phyloP scores from a whole-genome alignment of 2,888 invertebrate genomes.

The Drosophila affinis region DNA sequence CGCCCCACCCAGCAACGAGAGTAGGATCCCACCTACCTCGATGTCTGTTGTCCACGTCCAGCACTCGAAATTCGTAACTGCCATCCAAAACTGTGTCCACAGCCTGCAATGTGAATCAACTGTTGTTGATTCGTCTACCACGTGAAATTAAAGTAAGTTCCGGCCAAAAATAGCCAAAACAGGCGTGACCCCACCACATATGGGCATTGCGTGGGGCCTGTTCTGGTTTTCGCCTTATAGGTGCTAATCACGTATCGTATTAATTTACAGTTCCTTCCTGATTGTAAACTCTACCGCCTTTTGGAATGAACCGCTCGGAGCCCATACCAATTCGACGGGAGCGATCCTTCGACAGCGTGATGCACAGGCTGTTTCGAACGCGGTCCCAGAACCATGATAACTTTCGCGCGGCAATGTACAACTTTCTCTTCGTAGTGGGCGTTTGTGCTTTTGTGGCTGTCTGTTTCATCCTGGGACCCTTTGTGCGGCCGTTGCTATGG shows the following conservation, averaged over 20 bases:
- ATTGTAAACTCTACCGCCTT: not conserved
- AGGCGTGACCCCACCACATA: constrained; percentile 12
- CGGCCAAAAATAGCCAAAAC: constrained; percentile 14
- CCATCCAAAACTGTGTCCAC: not conserved
- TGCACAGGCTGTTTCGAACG: constrained; percentile 81
- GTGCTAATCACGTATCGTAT: constrained; percentile 15
- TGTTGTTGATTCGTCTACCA: constrained; percentile 12
- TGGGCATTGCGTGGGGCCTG: constrained; percentile 4
- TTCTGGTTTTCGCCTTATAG: not conserved
- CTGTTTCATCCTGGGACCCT: constrained; percentile 94
- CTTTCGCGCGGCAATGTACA: constrained; percentile 83
- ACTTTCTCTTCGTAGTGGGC: constrained; percentile 82
- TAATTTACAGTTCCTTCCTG: constrained; percentile 32
- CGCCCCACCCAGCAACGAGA: constrained; percentile 13
- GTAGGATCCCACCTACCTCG: not conserved
- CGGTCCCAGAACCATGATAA: constrained; percentile 82
- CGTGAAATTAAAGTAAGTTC: constrained; percentile 31
- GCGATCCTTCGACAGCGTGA: constrained; percentile 83
- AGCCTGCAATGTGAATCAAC: constrained; percentile 26
- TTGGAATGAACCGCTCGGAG: constrained; percentile 78
- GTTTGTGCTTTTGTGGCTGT: constrained; percentile 86
- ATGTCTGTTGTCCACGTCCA: constrained; percentile 17
- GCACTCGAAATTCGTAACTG: constrained; percentile 7
- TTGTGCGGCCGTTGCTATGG: constrained; percentile 97
- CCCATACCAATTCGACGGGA: constrained; percentile 81